Evolutionary conservation across 2,797 vertebrate genomes (phyloP), one percentile per base, ranked within the genome.

Genomic region (Tympanoctomys barrerae): DNA sequence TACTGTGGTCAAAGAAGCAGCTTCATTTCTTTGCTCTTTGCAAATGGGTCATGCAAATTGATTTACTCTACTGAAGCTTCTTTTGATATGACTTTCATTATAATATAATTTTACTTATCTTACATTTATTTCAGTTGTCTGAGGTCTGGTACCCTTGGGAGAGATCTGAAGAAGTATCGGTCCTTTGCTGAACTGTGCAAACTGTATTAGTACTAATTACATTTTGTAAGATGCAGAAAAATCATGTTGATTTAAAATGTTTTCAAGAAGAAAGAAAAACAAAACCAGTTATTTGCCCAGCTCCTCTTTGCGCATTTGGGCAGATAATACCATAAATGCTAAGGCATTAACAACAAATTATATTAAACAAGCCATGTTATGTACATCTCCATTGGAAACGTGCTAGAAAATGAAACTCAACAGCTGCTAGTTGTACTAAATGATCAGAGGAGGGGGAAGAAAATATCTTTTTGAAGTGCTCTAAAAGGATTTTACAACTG

Each of bases 341-440:
- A 70, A 66, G 46, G 59, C 19, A 42, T 39, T 62, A 89, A 59
- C 91, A 92, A 87, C 82, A 90, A 92, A 92, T 93, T 97, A 75
- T 54, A 95, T 87, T 90, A 88, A 96, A 94, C 46, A 87, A 95
- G 88, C 57, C 64, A 46, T 0, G 36, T 88, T 59, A 42, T 6
- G 54, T 49, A 52, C 57, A 31, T 88, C 66, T 66, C 46, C 83
- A 54, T 8, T 79, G 52, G 78, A 94, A 87, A 79, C 71, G 78
- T 0, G 0, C 14, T 49, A 68, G 66, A 54, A 82, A 85, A 78
- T 61, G 46, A 90, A 89, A 68, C 12, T 61, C 80, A 52, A 7
- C 85, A 95, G 88, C 82, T 96, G 90, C 90, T 39, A 71, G 71
- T 84, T 36, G 49, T 75, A 83, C 87, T 59, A 36, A 96, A 75